These are phyloP conservation scores for Empidonax alnorum DNA, from an alignment of 2,113 vertebrate genomes.

Conservation along the genomic window DNA sequence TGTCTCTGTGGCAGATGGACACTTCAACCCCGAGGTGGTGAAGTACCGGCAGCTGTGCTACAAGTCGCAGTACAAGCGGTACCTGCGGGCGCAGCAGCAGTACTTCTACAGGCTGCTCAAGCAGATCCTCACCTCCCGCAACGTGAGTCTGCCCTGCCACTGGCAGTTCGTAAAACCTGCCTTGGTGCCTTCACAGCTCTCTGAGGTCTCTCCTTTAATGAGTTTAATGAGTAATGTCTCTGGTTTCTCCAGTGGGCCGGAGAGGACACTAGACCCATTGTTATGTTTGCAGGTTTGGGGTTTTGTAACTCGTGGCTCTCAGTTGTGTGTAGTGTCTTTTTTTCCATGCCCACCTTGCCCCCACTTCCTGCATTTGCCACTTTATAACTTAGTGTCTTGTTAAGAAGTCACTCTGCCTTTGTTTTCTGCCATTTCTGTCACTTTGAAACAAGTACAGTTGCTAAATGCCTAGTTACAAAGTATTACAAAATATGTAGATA, in stretches of 20 bases:
- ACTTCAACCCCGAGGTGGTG: conserved; percentile 96
- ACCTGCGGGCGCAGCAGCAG: conserved; percentile 89
- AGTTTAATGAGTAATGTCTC: background rate
- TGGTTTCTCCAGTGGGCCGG: background rate
- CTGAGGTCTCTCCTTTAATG: background rate
- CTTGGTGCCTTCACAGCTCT: background rate
- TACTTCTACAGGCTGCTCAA: conserved; percentile 93
- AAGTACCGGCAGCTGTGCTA: conserved; percentile 93
- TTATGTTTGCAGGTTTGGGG: background rate
- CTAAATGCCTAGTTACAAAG: background rate
- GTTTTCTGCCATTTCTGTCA: background rate
- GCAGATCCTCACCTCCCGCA: conserved; percentile 93
- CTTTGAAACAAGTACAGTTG: background rate
- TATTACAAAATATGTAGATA: background rate
- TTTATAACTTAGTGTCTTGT: background rate
- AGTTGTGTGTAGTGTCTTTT: background rate
- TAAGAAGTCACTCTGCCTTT: background rate
- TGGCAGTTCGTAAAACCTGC: too few species aligned
- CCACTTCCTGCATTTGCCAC: background rate
- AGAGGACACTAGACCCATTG: fast-evolving
- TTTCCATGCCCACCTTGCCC: background rate
- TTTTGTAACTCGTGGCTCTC: background rate
- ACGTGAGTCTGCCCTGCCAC: conserved; percentile 72
- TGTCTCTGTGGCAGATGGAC: conserved; percentile 81
- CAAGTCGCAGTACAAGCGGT: conserved; percentile 92